These are phyloP conservation scores for Yponomeuta plumbellus DNA, from an alignment of 2,888 invertebrate genomes.

Conservation along the genomic window DNA sequence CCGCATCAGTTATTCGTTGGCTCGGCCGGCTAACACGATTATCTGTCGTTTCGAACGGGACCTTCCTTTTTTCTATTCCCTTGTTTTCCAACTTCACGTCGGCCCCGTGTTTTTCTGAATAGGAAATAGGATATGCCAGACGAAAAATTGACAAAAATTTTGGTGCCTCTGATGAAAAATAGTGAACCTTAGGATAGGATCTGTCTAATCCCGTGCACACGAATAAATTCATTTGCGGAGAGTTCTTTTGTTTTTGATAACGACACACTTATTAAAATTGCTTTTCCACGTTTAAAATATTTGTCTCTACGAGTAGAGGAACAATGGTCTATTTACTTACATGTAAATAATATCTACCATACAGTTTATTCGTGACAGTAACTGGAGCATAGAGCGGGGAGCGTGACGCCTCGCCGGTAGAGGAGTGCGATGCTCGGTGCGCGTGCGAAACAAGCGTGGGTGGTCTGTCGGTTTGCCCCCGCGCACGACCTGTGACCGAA, in stretches of 20 bases:
- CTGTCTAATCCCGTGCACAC: slow-evolving; percentile 47
- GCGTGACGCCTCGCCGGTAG: slow-evolving; percentile 1
- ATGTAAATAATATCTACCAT: slow-evolving; percentile 5
- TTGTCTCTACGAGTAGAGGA: not conserved
- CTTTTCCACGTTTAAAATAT: slow-evolving; percentile 40
- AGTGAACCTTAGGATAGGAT: slow-evolving; percentile 70
- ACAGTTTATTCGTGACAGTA: slow-evolving; percentile 14
- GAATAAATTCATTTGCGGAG: slow-evolving; percentile 53
- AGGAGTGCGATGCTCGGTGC: not conserved
- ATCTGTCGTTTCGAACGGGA: slow-evolving; percentile 72
- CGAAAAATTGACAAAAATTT: slow-evolving; percentile 76
- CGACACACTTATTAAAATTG: slow-evolving; percentile 16
- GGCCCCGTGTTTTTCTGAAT: slow-evolving; percentile 73
- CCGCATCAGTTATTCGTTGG: slow-evolving; percentile 69
- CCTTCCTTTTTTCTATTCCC: slow-evolving; percentile 69
- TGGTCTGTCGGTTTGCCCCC: slow-evolving; percentile 36
- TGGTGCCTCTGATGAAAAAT: slow-evolving; percentile 65
- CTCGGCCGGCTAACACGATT: slow-evolving; percentile 73
- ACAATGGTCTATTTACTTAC: not conserved
- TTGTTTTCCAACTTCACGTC: slow-evolving; percentile 73
- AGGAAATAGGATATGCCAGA: slow-evolving; percentile 74
- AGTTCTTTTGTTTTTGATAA: slow-evolving; percentile 50
- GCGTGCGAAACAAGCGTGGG: slow-evolving; percentile 30
- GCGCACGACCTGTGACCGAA: slow-evolving; percentile 31
- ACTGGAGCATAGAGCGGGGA: slow-evolving; percentile 6